These are phyloP conservation scores for Nothoprocta perdicaria DNA, from an alignment of 2,113 vertebrate genomes.

Conservation along the genomic window DNA sequence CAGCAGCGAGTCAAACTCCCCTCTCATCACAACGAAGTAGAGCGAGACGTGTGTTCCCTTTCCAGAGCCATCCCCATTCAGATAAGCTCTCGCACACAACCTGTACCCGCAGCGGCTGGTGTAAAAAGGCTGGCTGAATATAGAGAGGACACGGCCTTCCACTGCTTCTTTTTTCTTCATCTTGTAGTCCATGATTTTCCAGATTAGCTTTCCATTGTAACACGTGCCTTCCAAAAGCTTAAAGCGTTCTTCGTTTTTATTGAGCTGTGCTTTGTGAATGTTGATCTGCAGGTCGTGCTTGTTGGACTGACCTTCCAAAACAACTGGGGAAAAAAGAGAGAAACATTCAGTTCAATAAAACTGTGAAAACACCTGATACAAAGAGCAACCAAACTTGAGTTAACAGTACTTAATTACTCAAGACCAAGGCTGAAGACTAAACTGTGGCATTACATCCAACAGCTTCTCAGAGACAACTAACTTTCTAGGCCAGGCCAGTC, in stretches of 20 bases:
- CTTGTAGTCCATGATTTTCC: constrained; percentile 89
- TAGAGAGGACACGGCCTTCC: constrained; percentile 77
- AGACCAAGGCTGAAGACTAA: neutral
- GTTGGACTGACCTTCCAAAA: constrained; percentile 80
- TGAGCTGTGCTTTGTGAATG: constrained; percentile 84
- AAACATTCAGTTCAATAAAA: neutral
- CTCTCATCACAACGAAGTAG: constrained; percentile 91
- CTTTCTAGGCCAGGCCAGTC: neutral
- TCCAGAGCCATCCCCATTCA: constrained; percentile 88
- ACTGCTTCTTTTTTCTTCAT: constrained; percentile 80
- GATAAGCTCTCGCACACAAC: constrained; percentile 84
- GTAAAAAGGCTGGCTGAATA: constrained; percentile 89
- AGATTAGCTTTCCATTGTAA: constrained; percentile 89
- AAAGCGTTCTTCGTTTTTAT: constrained; percentile 85
- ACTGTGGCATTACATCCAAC: neutral
- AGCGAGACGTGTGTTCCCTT: constrained; percentile 88
- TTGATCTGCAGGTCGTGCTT: constrained; percentile 82
- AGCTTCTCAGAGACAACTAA: neutral
- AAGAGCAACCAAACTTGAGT: neutral
- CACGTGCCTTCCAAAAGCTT: constrained; percentile 85
- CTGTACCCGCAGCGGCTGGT: constrained; percentile 90
- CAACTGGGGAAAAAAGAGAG: constrained; percentile 50
- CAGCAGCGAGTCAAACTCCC: constrained; percentile 90
- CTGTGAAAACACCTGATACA: neutral
- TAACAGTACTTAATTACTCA: neutral